Conservation (phyloP, 2,797 vertebrate species). For the Onychomys arenicola region DNA sequence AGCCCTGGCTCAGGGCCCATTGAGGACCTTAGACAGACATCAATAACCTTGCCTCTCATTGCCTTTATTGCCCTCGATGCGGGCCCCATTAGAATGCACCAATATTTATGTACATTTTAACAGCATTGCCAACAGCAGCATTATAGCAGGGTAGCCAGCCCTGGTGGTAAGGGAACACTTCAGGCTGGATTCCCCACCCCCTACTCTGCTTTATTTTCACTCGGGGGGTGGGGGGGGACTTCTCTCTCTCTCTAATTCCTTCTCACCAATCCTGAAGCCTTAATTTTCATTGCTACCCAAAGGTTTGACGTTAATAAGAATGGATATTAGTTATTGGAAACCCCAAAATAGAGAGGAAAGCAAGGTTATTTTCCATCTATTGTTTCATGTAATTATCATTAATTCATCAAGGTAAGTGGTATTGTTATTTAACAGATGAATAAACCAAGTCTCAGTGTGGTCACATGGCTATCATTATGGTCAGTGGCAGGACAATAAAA, state of each 20-base stretch:
- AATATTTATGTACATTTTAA: conserved; percentile 74
- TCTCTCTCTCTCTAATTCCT: neutral
- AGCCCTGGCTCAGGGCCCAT: conserved; percentile 64
- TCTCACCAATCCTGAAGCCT: neutral
- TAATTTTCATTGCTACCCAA: neutral
- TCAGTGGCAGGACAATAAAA: neutral
- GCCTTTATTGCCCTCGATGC: conserved; percentile 30
- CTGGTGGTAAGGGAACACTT: neutral
- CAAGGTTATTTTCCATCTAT: neutral
- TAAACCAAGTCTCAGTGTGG: neutral
- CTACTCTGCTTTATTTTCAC: neutral
- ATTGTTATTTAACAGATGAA: conserved; percentile 17
- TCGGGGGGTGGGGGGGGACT: neutral
- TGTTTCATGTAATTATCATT: neutral
- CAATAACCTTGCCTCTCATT: conserved; percentile 76
- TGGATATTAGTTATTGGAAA: neutral
- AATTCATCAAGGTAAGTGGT: neutral
- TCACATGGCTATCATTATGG: neutral
- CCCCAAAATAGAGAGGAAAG: neutral
- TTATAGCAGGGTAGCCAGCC: neutral
- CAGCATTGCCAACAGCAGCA: neutral
- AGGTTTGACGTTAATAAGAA: neutral
- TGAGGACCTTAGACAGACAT: conserved; percentile 76
- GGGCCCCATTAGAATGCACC: conserved; percentile 55
- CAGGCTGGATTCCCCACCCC: neutral